Base-by-base conservation (phyloP, 2,797 vertebrate species). In the Falco rusticolus region DNA sequence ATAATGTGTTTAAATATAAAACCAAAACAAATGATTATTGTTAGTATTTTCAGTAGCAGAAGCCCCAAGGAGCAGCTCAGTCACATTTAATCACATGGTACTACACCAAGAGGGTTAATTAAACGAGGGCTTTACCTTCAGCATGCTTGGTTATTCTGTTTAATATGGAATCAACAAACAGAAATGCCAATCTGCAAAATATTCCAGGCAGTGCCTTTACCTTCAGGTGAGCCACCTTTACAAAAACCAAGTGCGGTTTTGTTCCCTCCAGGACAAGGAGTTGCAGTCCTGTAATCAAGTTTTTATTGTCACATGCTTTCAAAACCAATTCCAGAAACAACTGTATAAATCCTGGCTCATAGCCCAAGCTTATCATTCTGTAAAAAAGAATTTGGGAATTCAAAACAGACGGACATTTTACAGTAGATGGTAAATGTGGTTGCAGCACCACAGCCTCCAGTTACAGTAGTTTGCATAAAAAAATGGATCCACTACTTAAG, bases 61-160 rank as follows among this genome's bases (percentile, higher is more conserved):
- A 98, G 98, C 98, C 99, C 98, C 97, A 98, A 98, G 99, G 98
- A 98, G 98, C 98, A 98, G 98, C 98, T 98, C 98, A 98, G 98
- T 98, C 99, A 98, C 98, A 98, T 99, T 99, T 99, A 99, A 99
- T 99, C 99, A 99, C 98, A 98, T 98, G 98, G 98, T 98, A 98
- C 98, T 98, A 98, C 98, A 98, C 98, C 98, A 98, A 98, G 98
- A 99, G 98, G 99, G 99, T 99, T 99, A 99, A 99, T 99, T 99
- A 99, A 98, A 99, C 81, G 98, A 98, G 97, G 97, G 98, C 98
- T 98, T 98, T 99, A 98, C 98, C 98, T 98, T 99, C 97, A 97
- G 96, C 95, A 96, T 71, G 97, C 98, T 98, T 95, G 96, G 97
- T 97, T 98, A 97, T 98, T 98, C 97, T 97, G 97, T 96, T 97